Percentiles rank a stretch among this genome's conserved stretches.
phyloP scores from a whole-genome alignment of 2,113 vertebrate species.

The Gymnobelideus leadbeateri region DNA sequence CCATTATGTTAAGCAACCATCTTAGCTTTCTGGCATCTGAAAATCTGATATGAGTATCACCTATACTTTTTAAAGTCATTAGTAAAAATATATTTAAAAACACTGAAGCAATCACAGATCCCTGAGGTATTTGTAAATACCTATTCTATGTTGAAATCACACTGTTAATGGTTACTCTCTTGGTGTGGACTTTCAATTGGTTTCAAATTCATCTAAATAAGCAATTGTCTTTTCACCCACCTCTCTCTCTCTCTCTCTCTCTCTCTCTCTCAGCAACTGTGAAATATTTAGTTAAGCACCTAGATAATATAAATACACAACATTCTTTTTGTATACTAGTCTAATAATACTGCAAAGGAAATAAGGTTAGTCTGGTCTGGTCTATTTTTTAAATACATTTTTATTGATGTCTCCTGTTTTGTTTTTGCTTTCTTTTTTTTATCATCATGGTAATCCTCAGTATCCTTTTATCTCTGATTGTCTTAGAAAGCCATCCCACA shows the following conservation, averaged over 20 bases:
- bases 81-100: not conserved
- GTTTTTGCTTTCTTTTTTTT: not conserved
- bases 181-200: not conserved
- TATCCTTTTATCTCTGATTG: not conserved
- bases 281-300: not conserved
- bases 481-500: not conserved
- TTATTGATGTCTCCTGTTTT: not conserved
- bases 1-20: not conserved
- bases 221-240: not conserved
- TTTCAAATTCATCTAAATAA: not conserved
- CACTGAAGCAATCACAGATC: not conserved
- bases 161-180: not conserved
- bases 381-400: not conserved
- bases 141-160: not conserved
- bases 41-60: not conserved
- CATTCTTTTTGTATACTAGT: not conserved
- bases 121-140: not conserved
- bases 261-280: not conserved
- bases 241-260: not conserved
- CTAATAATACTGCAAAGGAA: not conserved
- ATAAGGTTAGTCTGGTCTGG: not conserved
- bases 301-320: not conserved
- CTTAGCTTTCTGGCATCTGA: not conserved
- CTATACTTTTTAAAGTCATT: not conserved
- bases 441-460: not conserved